Base-by-base conservation (phyloP, 2,113 vertebrate species). In the Alethe castanea region DNA sequence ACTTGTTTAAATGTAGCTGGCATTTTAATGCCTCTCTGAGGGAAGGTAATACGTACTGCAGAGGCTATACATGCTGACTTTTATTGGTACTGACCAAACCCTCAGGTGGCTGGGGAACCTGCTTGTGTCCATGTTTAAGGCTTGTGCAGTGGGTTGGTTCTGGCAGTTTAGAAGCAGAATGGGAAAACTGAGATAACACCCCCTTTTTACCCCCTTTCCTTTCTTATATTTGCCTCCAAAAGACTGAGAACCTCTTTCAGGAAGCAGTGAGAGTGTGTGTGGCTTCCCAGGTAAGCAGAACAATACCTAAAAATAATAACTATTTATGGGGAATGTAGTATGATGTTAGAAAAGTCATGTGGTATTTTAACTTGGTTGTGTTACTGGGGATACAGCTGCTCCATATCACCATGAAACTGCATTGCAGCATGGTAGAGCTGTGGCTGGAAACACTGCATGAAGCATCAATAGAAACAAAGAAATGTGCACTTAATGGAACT, bases 1-100 rank as follows among this genome's bases (percentile, higher is more conserved):
- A 91, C 93, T 88, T 94, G 90, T 96, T 95, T 96, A 96, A 97
- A 95, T 94, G 94, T 94, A 94, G 87, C 93, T 96, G 95, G 95
- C 94, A 86, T 96, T 96, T 96, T 97, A 96, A 97, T 95, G 92
- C 76, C 92, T 96, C 95, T 95, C 96, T 74, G 56, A 94, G 94
- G 95, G 92, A 56, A 80, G 86, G 87, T 91, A 96, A 95, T 94
- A 91, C 5, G 47, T 86, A 93, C 79, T 66, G 90, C 94, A 78
- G 56, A 90, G 85, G 82, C 93, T 92, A 94, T 94, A 35, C 67
- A 23, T 67, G 62, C 67, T 93, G 95, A 94, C 95, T 96, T 97
- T 95, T 96, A 96, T 86, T 93, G 93, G 85, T 59, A 19, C 60
- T 83, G 90, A 81, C 84, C 93, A 93, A 95, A 40, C 60, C 82